Evolutionary conservation across 2,113 vertebrate species (phyloP).

Genomic region (Entomyzon cyanotis): DNA sequence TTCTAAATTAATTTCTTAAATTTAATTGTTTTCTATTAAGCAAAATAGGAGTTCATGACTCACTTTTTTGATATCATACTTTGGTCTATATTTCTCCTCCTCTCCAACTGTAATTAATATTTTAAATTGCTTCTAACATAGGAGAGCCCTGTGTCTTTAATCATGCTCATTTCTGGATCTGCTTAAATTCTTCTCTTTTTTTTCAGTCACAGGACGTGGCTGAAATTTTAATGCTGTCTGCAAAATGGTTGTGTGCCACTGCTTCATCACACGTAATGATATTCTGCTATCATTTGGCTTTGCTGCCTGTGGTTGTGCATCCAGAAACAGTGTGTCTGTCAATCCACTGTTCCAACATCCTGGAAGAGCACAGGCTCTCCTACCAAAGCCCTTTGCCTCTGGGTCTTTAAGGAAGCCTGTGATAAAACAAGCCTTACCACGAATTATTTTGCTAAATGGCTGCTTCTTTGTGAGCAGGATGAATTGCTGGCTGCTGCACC

Average conservation of each 20-base stretch:
- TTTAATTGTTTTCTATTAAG: constrained; percentile 4
- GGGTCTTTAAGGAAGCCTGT: neutral
- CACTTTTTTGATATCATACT: neutral
- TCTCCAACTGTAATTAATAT: constrained; percentile 38
- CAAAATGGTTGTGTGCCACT: neutral
- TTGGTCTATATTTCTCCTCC: constrained; percentile 23
- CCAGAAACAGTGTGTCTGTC: neutral
- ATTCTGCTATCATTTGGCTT: neutral
- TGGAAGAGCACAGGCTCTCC: neutral
- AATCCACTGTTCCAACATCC: neutral
- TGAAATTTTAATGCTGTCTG: constrained; percentile 41
- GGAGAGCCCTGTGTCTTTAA: constrained; percentile 32
- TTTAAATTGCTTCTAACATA: constrained; percentile 22
- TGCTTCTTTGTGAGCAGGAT: neutral
- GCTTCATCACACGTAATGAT: neutral
- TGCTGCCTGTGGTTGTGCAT: neutral
- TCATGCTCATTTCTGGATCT: constrained; percentile 35
- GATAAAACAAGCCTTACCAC: neutral
- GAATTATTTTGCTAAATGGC: neutral
- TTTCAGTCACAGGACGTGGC: neutral
- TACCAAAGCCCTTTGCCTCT: neutral
- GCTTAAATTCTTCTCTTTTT: constrained; percentile 13
- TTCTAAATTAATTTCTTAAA: constrained; percentile 37
- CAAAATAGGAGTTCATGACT: neutral
- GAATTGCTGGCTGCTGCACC: neutral